Evolutionary conservation across 2,888 invertebrate genomes (phyloP), one percentile per base, ranked within the genome.

Genomic region (Agonopterix alstromeriana): DNA sequence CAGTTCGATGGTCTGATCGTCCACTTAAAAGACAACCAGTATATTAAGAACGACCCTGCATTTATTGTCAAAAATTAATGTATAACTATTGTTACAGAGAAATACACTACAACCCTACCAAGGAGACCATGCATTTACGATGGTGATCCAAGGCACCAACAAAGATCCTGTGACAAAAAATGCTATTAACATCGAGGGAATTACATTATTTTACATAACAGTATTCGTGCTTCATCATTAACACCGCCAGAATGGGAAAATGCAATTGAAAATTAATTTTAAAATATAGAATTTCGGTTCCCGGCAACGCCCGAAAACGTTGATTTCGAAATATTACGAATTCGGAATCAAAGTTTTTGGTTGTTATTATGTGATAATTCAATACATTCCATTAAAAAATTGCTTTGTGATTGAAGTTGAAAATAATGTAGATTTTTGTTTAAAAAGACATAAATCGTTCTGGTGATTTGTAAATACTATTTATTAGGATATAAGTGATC

Each of bases 381-480:
- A 42, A 10, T 44, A 36, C 44, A 44, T 44, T 44, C 8, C 36
- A 27, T 35, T 36, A 12, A 11, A 8, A 12, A 42, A 42, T 8
- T 27, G 27, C 12, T 42, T 42, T 12, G 8, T 42, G 8, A 51
- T 44, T 27, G 27, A 27, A 27, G 27, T 36, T 36, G 35, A 46
- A 48, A 10, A 10, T n/a, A n/a, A 38, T n/a, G 5, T 27, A 5
- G n/a, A 1, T 38, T 38, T n/a, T 38, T 38, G 38, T 38, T 12
- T n/a, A 42, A 42, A 48, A 58, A 51, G 68, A 73, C 77, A 77
- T 27, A 5, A 5, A 27, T 27, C 27, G 27, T 86, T 88, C 85
- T 86, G 86, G 88, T 84, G 84, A 82, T 79, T 77, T 88, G 88
- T 88, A 87, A 74, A 88, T 88, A 88, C 79, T 86, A 87, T 86